These are phyloP conservation scores for Charadrius vociferus DNA, from an alignment of 2,113 vertebrate genomes.

Conservation along the genomic window DNA sequence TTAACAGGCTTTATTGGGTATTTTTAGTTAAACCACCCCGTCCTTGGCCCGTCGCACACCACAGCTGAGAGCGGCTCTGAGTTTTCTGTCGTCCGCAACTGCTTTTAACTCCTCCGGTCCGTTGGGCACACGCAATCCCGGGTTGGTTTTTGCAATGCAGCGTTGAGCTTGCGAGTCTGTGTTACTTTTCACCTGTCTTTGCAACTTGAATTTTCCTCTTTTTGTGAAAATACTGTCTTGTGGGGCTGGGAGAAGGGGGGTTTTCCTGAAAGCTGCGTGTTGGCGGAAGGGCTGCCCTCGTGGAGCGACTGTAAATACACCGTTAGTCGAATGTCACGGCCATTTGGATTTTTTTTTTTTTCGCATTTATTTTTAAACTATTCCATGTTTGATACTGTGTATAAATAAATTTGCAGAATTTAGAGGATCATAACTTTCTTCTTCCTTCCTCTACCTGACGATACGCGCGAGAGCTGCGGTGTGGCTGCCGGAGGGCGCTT, in stretches of 20 bases:
- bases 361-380: background rate
- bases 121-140: accelerated
- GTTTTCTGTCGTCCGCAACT: background rate
- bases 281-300: background rate
- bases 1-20: background rate
- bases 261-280: background rate
- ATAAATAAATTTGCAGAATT: conserved; percentile 33
- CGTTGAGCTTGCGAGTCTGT: background rate
- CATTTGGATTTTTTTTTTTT: background rate
- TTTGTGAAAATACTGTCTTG: background rate
- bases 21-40: background rate
- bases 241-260: background rate
- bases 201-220: background rate
- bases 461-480: accelerated
- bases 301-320: background rate
- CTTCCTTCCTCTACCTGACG: background rate
- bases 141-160: background rate
- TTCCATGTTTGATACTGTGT: conserved; percentile 35
- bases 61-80: accelerated
- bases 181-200: background rate
- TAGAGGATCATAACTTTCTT: background rate
- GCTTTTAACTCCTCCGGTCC: background rate
- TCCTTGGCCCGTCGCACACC: background rate
- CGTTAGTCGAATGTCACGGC: background rate
- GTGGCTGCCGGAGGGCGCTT: background rate